These are phyloP conservation scores for Dione vanillae DNA, from an alignment of 2,888 invertebrate species.

Conservation along the genomic window DNA sequence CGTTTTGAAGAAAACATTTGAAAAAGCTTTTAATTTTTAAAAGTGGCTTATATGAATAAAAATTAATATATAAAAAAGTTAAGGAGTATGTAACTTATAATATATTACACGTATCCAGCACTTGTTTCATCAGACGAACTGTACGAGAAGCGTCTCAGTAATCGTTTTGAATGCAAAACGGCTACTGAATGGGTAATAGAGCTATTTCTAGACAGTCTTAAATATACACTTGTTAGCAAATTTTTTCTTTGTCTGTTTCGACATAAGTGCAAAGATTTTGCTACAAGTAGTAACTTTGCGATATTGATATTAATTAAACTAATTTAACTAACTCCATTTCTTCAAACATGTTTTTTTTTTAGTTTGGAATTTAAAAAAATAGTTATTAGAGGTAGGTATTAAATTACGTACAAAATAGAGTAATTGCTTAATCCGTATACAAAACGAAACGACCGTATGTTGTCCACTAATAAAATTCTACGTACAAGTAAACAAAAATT, in stretches of 20 bases:
- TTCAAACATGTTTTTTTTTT: too few species aligned
- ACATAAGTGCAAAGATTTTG: too few species aligned
- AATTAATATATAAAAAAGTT: too few species aligned
- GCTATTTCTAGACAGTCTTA: slow-evolving; percentile 19
- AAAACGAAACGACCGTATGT: neutral
- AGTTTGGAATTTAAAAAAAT: neutral
- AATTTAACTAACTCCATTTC: too few species aligned
- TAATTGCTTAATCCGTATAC: neutral
- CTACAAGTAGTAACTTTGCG: too few species aligned
- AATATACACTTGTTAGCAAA: slow-evolving; percentile 1
- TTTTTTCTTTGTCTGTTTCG: neutral
- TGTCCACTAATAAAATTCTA: neutral
- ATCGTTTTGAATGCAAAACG: neutral
- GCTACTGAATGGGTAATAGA: neutral
- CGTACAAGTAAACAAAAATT: neutral
- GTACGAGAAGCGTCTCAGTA: slow-evolving; percentile 2
- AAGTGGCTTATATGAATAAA: too few species aligned
- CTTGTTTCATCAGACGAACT: neutral
- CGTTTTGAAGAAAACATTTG: too few species aligned
- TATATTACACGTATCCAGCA: neutral
- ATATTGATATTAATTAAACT: too few species aligned
- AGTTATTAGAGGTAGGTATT: neutral
- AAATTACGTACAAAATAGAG: neutral
- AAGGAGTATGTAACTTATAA: too few species aligned
- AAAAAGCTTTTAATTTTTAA: too few species aligned